Evolutionary conservation across 2,888 invertebrate genomes (phyloP).

Genomic region (Drosophila colorata): DNA sequence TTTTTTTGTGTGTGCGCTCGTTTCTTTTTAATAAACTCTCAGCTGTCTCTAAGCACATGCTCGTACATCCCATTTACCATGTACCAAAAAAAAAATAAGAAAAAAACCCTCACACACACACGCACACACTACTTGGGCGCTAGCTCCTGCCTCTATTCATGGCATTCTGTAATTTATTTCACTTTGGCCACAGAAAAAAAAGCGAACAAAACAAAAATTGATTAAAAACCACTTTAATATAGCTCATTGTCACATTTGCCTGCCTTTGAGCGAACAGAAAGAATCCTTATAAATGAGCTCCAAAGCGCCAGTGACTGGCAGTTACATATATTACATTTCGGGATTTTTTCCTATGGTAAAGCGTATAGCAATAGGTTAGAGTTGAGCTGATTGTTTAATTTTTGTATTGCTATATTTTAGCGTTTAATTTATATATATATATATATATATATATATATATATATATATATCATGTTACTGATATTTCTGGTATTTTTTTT

Average conservation of each 20-base stretch:
- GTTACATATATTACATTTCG: conserved; percentile 6
- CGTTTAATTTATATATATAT: too few relatives aligned
- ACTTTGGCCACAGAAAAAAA: conserved; percentile 29
- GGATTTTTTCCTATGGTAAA: not conserved
- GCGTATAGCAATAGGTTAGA: too few relatives aligned
- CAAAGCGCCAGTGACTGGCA: conserved; percentile 17
- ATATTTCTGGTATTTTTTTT: too few relatives aligned
- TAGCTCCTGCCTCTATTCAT: conserved; percentile 37
- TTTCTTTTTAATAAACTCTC: conserved; percentile 74
- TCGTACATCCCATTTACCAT: conserved; percentile 55
- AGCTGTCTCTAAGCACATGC: conserved; percentile 60
- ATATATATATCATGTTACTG: too few relatives aligned
- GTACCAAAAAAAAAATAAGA: conserved; percentile 14
- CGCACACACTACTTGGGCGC: not conserved
- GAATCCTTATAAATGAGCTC: conserved; percentile 42
- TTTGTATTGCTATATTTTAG: too few relatives aligned
- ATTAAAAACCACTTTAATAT: conserved; percentile 76
- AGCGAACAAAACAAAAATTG: conserved; percentile 52
- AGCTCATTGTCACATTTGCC: conserved; percentile 63
- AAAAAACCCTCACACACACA: conserved; percentile 5
- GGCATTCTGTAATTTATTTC: conserved; percentile 65
- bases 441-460: too few relatives aligned
- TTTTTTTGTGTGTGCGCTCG: conserved; percentile 7
- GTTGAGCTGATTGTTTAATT: too few relatives aligned
- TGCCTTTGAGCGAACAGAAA: conserved; percentile 10